phyloP scores from a whole-genome alignment of 1,140 invertebrate genomes.

The Ceratosolen fusciceps region DNA sequence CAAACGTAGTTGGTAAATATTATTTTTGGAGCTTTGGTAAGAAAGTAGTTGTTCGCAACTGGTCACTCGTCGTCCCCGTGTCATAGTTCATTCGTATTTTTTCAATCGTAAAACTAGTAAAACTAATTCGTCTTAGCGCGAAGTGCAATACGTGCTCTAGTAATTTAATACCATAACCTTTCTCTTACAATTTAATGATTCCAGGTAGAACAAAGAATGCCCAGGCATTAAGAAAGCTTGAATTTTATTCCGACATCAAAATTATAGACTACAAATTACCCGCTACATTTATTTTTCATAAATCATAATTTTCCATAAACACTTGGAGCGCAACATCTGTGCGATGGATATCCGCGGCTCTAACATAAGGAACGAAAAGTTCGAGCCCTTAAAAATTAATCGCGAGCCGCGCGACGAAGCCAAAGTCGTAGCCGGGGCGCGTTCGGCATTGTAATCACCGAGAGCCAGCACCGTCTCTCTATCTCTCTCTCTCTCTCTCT shows the following conservation, averaged over 20 bases:
- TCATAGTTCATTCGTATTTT: neutral
- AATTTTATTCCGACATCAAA: conserved; percentile 19
- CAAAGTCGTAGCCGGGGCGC: neutral
- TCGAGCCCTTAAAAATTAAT: neutral
- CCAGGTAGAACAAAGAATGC: conserved; percentile 7
- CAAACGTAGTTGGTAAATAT: neutral
- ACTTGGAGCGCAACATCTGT: neutral
- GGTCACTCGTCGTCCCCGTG: neutral
- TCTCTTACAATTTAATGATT: conserved; percentile 12
- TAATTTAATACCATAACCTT: neutral
- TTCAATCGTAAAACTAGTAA: neutral
- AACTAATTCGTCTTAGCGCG: conserved; percentile 1
- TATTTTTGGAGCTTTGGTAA: too few relatives aligned
- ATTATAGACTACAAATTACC: conserved; percentile 35
- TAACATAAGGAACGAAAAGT: neutral
- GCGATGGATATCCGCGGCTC: neutral
- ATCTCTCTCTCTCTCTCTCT: too few relatives aligned
- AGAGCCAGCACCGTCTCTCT: too few relatives aligned
- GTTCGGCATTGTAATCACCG: conserved; percentile 1
- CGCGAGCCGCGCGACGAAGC: neutral
- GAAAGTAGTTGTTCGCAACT: too few relatives aligned
- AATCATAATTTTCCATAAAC: conserved; percentile 46
- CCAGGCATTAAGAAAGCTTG: conserved; percentile 25
- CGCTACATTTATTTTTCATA: conserved; percentile 39
- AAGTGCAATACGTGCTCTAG: neutral